A percentile compares a stretch with the other conserved stretches of the same genome.
Evolutionary conservation across 2,113 vertebrate genomes (phyloP).

Genomic region (Phylloscopus trochilus): DNA sequence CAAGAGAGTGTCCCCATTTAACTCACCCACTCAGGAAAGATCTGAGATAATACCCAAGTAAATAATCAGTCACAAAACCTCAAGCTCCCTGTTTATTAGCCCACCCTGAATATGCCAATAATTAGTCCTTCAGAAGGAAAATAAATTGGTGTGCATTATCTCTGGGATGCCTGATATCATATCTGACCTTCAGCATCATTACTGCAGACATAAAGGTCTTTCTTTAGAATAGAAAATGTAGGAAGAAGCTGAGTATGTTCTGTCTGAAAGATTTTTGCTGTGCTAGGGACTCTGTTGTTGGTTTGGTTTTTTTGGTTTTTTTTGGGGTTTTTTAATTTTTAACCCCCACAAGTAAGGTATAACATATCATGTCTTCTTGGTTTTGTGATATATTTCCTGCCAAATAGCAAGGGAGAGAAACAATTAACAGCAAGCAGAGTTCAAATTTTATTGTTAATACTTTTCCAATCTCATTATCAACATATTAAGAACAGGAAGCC

Average conservation of each 20-base stretch:
- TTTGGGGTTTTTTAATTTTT: neutral
- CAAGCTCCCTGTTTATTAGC: slow-evolving; percentile 27
- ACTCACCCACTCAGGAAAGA: neutral
- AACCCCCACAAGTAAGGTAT: neutral
- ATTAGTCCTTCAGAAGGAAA: slow-evolving; percentile 63
- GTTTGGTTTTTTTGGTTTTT: neutral
- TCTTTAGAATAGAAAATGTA: neutral
- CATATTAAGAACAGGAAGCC: neutral
- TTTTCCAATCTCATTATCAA: neutral
- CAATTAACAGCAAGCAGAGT: neutral
- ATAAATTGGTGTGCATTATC: slow-evolving; percentile 63
- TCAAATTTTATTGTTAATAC: neutral
- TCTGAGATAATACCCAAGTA: slow-evolving; percentile 32
- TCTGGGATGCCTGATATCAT: slow-evolving; percentile 50
- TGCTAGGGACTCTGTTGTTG: neutral
- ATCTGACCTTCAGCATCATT: slow-evolving; percentile 71
- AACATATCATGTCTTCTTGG: neutral
- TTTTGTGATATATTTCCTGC: neutral
- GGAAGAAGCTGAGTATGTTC: neutral
- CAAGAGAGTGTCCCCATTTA: neutral
- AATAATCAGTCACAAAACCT: slow-evolving; percentile 31
- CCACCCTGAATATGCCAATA: slow-evolving; percentile 53
- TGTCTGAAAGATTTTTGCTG: neutral
- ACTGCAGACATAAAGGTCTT: slow-evolving; percentile 34
- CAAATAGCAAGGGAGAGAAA: neutral